Conservation (phyloP, 2,888 invertebrate genomes). For the Orthosia gracilis region DNA sequence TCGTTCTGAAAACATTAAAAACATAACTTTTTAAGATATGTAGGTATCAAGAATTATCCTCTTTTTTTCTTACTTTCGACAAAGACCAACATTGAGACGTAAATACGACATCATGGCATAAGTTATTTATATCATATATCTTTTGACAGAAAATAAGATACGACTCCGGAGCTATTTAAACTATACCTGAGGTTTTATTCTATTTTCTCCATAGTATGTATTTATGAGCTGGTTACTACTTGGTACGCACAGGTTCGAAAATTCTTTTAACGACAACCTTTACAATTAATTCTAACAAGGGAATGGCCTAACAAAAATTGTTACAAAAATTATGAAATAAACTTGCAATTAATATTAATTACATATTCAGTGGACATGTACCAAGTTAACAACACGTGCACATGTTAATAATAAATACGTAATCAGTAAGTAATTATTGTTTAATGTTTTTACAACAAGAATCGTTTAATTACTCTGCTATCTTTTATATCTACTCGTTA, state of each 20-base stretch:
- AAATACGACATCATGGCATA: no score
- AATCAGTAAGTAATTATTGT: background rate
- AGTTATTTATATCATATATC: no score
- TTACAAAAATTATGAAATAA: background rate
- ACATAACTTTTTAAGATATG: background rate
- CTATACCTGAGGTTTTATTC: no score
- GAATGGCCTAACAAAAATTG: no score
- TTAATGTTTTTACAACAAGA: background rate
- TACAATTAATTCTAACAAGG: background rate
- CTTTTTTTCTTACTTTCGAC: no score
- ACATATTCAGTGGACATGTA: background rate
- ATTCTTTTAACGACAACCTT: background rate
- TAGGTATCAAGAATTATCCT: no score
- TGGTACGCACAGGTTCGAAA: no score
- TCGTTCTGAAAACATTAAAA: background rate
- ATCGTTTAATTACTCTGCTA: background rate
- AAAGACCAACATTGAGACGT: no score
- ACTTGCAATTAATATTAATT: background rate
- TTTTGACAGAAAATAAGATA: no score
- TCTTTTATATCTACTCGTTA: conserved; percentile 1
- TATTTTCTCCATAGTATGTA: no score
- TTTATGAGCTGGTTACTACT: no score
- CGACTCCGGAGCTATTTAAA: no score
- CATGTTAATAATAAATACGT: background rate
- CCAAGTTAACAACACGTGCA: background rate